Base-by-base conservation (phyloP, 1,140 invertebrate species). In the Drosophila virilis region DNA sequence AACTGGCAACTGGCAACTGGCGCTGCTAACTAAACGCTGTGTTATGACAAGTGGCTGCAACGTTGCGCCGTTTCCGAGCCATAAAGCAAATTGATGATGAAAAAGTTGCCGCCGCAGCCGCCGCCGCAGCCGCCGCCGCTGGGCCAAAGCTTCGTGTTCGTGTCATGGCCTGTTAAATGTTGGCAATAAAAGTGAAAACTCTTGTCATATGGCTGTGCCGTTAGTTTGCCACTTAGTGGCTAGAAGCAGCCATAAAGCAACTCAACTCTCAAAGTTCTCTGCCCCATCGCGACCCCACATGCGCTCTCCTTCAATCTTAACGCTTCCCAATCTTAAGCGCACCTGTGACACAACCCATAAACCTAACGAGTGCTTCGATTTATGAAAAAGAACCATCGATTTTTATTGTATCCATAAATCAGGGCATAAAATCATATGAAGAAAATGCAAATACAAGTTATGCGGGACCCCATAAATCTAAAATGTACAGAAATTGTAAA, bases 21-120 rank as follows among this genome's bases (percentile, higher is more conserved):
- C 43, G 81, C 68, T 80, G 70, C 74, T 71, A 67, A 80, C 78
- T 80, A 72, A 65, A 68, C 60, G 72, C 78, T 62, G 22, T 22
- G 78, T 81, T 81, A 78, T 82, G 79, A 82, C 79, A 81, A 82
- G 79, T 81, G 79, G 79, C 79, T 78, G 78, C 51, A 64, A 13
- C 52, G 51, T 37, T 57, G 79, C 67, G 78, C 55, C 48, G 57
- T 66, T 86, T 89, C 68, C 84, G 37, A 54, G 73, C 80, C 83
- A 83, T 88, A 83, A 89, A 89, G 58, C 83, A 88, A 88, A 88
- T 88, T 88, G 84, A 80, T 88, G 83, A 80, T 89, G 84, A 82
- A 88, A 81, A 88, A 89, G 61, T 79, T 77, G 72, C 75, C 69
- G 71, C 72, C 55, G 13, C 37, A 8, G 61, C 28, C 17, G 72